Base-by-base conservation (phyloP, 2,888 invertebrate genomes). In the Trachelus iudaicus region DNA sequence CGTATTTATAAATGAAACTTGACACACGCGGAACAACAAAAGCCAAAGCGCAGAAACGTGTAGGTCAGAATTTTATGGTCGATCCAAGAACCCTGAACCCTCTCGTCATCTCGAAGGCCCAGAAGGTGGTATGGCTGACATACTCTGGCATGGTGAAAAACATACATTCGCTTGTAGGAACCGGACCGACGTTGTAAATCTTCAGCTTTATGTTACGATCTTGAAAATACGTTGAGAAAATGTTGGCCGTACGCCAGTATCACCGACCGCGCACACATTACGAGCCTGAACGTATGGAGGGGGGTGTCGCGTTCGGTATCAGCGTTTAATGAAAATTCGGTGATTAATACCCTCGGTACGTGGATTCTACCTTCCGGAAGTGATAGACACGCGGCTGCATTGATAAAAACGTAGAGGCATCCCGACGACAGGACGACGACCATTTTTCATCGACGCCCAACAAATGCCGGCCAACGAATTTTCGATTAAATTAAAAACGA, bases 141-240 rank as follows among this genome's bases (percentile, higher is more conserved):
- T 56, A 80, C 81, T 81, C 79, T 79, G 75, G 74, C 80, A 76
- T 77, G 76, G 80, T 81, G 84, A 83, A 85, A 85, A 84, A 83
- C 83, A 87, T 80, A 82, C 81, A 83, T 86, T 82, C 81, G 81
- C 76, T 79, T 80, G 82, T 78, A 80, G 76, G 76, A 81, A 76
- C 78, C 81, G 79, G 81, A 81, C 81, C 80, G 83, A 73, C 76
- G 83, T 78, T 81, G 82, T 88, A 87, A 88, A 88, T 88, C 88
- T 84, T 83, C 77, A 82, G 83, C 83, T 86, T 87, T 85, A 85
- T 84, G 84, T 86, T 86, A 85, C 84, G 83, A 85, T 86, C 83
- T 77, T 83, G 84, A 86, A 88, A 88, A 85, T 85, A 85, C 83
- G 79, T 82, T 76, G 84, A 79, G 81, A 83, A 82, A 84, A 83